These are phyloP conservation scores for Nemoura dubitans DNA, from an alignment of 2,888 invertebrate species.

Conservation along the genomic window DNA sequence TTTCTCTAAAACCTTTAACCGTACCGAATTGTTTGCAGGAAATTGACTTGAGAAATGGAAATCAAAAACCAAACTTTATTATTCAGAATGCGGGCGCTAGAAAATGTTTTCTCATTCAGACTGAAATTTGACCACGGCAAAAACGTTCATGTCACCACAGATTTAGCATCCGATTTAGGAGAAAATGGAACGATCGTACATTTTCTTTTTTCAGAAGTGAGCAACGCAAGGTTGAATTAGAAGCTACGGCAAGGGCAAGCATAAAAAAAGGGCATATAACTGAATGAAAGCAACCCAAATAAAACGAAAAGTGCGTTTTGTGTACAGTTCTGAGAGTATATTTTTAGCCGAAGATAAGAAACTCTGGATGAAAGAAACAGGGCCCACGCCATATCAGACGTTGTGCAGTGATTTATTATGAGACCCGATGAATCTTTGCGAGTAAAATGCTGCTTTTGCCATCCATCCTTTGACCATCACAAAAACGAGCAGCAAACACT, in stretches of 20 bases:
- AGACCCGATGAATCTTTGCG: not conserved
- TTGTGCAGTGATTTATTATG: slow-evolving; percentile 31
- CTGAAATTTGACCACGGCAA: not conserved
- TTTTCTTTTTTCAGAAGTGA: not conserved
- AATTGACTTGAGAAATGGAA: slow-evolving; percentile 7
- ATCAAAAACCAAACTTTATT: not conserved
- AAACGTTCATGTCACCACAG: not conserved
- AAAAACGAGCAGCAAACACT: slow-evolving; percentile 18
- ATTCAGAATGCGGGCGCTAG: not conserved
- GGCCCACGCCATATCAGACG: not conserved
- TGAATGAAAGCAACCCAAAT: not conserved
- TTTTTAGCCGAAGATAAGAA: not conserved
- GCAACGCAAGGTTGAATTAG: not conserved
- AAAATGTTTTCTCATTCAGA: not conserved
- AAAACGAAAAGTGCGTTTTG: not conserved
- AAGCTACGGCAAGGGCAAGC: not conserved
- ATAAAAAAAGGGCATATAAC: not conserved
- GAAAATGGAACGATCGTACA: not conserved
- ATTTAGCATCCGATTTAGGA: not conserved
- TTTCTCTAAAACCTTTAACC: slow-evolving; percentile 10
- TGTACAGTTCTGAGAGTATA: not conserved
- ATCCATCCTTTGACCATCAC: slow-evolving; percentile 30
- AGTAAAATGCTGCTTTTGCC: slow-evolving; percentile 12
- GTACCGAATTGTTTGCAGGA: not conserved
- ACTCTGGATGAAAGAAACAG: not conserved